These are phyloP conservation scores for Colletes latitarsis DNA, from an alignment of 1,140 invertebrate species.

Conservation along the genomic window DNA sequence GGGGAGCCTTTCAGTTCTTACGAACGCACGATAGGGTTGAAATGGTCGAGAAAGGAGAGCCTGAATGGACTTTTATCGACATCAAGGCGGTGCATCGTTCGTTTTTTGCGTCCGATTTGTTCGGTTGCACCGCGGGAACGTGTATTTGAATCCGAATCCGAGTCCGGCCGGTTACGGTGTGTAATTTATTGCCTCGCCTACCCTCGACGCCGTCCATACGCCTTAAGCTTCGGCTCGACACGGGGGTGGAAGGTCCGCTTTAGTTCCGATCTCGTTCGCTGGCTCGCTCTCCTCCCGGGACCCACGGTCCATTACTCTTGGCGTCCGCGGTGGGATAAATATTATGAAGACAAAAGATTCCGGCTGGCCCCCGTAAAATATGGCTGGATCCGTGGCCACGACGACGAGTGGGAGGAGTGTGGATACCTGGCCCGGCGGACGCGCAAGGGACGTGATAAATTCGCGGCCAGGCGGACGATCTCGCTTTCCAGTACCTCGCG, in stretches of 20 bases:
- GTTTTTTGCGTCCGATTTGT: neutral
- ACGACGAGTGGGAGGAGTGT: neutral
- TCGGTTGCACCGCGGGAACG: neutral
- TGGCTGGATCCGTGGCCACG: constrained; percentile 44
- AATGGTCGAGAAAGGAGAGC: neutral
- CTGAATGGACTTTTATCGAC: neutral
- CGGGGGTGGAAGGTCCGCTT: constrained; percentile 36
- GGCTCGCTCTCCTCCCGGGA: constrained; percentile 55
- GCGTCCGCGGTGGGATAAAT: constrained; percentile 71
- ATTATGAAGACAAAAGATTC: constrained; percentile 78
- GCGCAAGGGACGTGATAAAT: constrained; percentile 66
- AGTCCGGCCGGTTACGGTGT: constrained; percentile 33
- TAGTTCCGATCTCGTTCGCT: constrained; percentile 64
- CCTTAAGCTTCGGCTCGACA: constrained; percentile 43
- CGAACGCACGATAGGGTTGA: no score
- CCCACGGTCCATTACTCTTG: constrained; percentile 64
- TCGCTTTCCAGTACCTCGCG: constrained; percentile 59
- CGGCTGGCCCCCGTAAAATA: constrained; percentile 68
- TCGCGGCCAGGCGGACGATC: constrained; percentile 56
- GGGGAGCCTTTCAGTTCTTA: no score
- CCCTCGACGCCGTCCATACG: constrained; percentile 23
- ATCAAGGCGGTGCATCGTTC: neutral
- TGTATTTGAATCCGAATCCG: constrained; percentile 32
- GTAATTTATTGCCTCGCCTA: constrained; percentile 63
- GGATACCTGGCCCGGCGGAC: constrained; percentile 11